Evolutionary conservation across 2,797 vertebrate species (phyloP).

Genomic region (Notolabrus celidotus): DNA sequence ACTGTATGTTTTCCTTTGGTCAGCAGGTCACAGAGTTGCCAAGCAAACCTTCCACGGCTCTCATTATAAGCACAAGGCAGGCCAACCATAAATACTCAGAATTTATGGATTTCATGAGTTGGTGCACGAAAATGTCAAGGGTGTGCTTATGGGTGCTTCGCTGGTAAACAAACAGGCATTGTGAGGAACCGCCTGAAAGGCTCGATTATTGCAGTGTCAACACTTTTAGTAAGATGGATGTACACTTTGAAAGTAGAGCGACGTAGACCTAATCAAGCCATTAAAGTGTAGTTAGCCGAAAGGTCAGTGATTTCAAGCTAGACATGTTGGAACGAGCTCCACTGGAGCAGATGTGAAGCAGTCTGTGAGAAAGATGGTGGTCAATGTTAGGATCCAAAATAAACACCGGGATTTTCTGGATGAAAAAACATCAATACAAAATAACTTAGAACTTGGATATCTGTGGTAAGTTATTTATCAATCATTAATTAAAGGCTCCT

Average conservation of each 20-base stretch:
- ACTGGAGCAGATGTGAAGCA: slow-evolving; percentile 27
- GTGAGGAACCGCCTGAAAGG: slow-evolving; percentile 48
- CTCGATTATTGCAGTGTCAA: slow-evolving; percentile 65
- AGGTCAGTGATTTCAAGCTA: slow-evolving; percentile 67
- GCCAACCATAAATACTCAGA: slow-evolving; percentile 55
- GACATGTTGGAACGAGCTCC: slow-evolving; percentile 37
- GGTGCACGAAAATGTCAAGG: slow-evolving; percentile 54
- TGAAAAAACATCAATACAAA: no score
- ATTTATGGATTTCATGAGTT: slow-evolving; percentile 69
- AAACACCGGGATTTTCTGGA: neutral
- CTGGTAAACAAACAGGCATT: slow-evolving; percentile 44
- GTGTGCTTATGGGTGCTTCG: slow-evolving; percentile 45
- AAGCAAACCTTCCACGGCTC: slow-evolving; percentile 49
- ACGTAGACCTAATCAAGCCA: slow-evolving; percentile 65
- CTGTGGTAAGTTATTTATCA: no score
- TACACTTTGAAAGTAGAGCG: slow-evolving; percentile 56
- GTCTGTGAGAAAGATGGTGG: neutral
- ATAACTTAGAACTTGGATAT: no score
- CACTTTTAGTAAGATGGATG: slow-evolving; percentile 71
- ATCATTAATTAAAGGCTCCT: no score
- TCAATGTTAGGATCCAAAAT: neutral
- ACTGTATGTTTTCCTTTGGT: slow-evolving; percentile 57
- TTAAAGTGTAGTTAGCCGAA: slow-evolving; percentile 65
- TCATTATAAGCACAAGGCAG: slow-evolving; percentile 40
- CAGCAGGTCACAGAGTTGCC: slow-evolving; percentile 51